These are phyloP conservation scores for Neodontobutis hainanensis DNA, from an alignment of 2,113 vertebrate genomes.

Conservation along the genomic window DNA sequence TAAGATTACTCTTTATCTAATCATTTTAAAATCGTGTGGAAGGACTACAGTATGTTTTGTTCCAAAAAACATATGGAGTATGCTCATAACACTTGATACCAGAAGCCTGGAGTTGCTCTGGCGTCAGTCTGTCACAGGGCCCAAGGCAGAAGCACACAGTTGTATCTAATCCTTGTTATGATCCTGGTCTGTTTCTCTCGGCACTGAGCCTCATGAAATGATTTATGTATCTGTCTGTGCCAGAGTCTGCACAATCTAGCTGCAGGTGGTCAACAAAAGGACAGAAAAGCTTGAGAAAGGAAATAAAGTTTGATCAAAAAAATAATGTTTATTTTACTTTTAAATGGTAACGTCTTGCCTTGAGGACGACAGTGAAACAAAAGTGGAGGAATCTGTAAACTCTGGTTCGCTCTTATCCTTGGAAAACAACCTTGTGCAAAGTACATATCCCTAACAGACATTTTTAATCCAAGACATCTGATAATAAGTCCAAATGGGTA, in stretches of 20 bases:
- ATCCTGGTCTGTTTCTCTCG: constrained; percentile 58
- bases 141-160: constrained; percentile 43
- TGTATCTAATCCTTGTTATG: constrained; percentile 60
- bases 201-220: constrained; percentile 59
- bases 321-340: constrained; percentile 1
- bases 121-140: constrained; percentile 42
- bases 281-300: constrained; percentile 27
- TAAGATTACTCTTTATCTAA: not conserved
- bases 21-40: too few species aligned
- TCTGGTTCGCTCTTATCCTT: not conserved
- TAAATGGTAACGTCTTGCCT: constrained; percentile 21
- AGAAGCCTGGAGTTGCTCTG: constrained; percentile 47
- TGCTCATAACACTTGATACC: constrained; percentile 24
- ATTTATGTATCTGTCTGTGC: constrained; percentile 63
- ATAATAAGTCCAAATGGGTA: not conserved
- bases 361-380: constrained; percentile 19
- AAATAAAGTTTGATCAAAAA: constrained; percentile 56
- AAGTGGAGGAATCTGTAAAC: constrained; percentile 15
- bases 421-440: constrained; percentile 17
- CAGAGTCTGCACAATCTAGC: constrained; percentile 46
- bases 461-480: not conserved
- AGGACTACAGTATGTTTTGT: too few species aligned
- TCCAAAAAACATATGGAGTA: too few species aligned
- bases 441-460: not conserved
- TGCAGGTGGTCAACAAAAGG: constrained; percentile 45